Evolutionary conservation across 2,113 vertebrate species (phyloP).

Genomic region (Pluvialis apricaria): DNA sequence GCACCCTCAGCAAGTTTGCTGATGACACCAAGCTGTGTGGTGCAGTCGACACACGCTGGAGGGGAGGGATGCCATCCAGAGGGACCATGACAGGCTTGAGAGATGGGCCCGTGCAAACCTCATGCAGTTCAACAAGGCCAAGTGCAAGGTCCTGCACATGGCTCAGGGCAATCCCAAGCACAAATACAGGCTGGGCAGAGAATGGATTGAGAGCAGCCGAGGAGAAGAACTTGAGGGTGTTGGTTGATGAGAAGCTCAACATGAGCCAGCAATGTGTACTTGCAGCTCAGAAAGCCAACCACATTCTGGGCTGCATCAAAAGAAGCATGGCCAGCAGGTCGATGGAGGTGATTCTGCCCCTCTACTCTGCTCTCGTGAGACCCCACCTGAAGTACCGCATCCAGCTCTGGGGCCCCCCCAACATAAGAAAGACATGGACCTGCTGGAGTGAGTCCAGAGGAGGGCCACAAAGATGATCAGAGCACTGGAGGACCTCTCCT

Average conservation of each 20-base stretch:
- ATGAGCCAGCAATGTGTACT: background rate
- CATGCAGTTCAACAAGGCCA: background rate
- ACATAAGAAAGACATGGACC: background rate
- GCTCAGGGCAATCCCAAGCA: background rate
- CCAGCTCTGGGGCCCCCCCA: background rate
- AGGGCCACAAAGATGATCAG: background rate
- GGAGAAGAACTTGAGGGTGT: background rate
- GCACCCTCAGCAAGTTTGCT: background rate
- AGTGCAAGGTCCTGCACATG: background rate
- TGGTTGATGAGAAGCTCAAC: background rate
- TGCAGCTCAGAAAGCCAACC: background rate
- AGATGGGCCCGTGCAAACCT: background rate
- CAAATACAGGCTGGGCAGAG: background rate
- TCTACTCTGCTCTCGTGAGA: background rate
- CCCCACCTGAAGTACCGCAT: background rate
- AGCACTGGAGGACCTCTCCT: background rate
- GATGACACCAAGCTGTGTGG: background rate
- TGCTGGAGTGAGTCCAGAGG: background rate
- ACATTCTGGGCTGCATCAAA: background rate
- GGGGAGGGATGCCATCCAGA: background rate
- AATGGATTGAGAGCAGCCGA: background rate
- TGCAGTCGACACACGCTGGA: background rate
- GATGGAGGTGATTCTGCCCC: background rate
- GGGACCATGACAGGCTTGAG: background rate
- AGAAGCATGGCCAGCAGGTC: background rate